A percentile compares a stretch with the other conserved stretches of the same genome.
Conservation (phyloP, 1,140 invertebrate genomes). For the Vanessa atalanta region DNA sequence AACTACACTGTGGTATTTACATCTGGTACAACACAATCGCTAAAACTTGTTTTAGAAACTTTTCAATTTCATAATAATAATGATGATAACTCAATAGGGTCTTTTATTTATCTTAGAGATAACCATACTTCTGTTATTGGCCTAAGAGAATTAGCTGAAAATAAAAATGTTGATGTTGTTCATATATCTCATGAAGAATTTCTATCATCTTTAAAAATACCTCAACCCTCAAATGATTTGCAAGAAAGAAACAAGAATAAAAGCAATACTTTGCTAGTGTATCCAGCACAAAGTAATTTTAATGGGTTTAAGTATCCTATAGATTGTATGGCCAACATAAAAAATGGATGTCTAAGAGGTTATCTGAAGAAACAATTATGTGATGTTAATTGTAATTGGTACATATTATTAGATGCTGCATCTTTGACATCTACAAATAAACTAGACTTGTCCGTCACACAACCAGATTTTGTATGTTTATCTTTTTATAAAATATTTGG, state of each 20-base stretch:
- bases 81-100: slow-evolving; percentile 70
- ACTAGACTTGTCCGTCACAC: slow-evolving; percentile 86
- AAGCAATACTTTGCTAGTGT: slow-evolving; percentile 87
- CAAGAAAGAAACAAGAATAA: slow-evolving; percentile 40
- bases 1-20: slow-evolving; percentile 96
- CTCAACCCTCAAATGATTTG: slow-evolving; percentile 33
- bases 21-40: slow-evolving; percentile 90
- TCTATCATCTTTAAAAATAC: slow-evolving; percentile 66
- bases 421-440: slow-evolving; percentile 89
- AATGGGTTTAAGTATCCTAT: slow-evolving; percentile 94
- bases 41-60: slow-evolving; percentile 92
- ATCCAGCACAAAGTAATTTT: slow-evolving; percentile 97
- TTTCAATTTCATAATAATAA: slow-evolving; percentile 84
- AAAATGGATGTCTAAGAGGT: slow-evolving; percentile 82
- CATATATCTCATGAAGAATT: slow-evolving; percentile 81
- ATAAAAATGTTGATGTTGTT: slow-evolving; percentile 78
- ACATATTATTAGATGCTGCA: slow-evolving; percentile 93
- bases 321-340: slow-evolving; percentile 85
- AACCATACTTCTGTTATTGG: slow-evolving; percentile 98
- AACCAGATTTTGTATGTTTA: slow-evolving; percentile 94
- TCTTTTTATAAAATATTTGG: slow-evolving; percentile 99
- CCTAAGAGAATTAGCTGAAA: slow-evolving; percentile 86
- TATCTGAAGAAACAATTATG: slow-evolving; percentile 59
- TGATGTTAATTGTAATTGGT: slow-evolving; percentile 84
- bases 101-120: slow-evolving; percentile 92